Base-by-base conservation (phyloP, 2,797 vertebrate species). In the Peromyscus melanophrys region DNA sequence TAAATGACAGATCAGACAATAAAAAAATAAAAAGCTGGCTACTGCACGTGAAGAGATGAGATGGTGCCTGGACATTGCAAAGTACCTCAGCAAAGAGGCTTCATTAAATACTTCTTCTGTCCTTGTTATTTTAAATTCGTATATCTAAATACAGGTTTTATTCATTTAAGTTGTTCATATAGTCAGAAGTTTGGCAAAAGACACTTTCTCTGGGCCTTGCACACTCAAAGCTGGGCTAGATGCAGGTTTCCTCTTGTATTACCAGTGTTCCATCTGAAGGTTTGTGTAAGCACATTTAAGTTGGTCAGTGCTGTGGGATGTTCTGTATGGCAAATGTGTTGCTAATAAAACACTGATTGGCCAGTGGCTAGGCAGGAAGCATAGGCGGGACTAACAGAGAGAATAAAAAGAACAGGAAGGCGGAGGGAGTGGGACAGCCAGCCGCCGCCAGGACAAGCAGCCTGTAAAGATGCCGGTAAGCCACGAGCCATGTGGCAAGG, bases 1-100 rank as follows among this genome's bases (percentile, higher is more conserved):
- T 21, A 83, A 80, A 82, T 88, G 80, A 89, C 43, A 88, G 37
- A 94, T 16, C 57, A 52, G 55, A 93, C 46, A 63, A 76, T 61
- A 80, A 92, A 93, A 90, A 31, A 95, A 76, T 5, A 34, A 52
- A 67, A 75, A 17, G 40, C 2, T 63, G 19, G 11, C 43, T 84
- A 23, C 40, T 71, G 1, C 2, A 49, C 5, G 6, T 92, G 67
- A 49, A 69, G 1, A 69, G 25, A 34, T 37, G 13, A 91, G 11
- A 46, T 16, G 3, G 29, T 46, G 57, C 19, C 29, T 31, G 13
- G 34, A 92, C 21, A 80, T 12, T n/a, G 7, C 67, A 87, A 37
- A 84, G 13, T 25, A 61, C 57, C 11, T n/a, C 87, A 46, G 16
- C 19, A 5, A 37, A 80, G 6, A 76, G 2, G n/a, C 0, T 27